Evolutionary conservation across 2,113 vertebrate species (phyloP).

Genomic region (rat (Rattus norvegicus)): DNA sequence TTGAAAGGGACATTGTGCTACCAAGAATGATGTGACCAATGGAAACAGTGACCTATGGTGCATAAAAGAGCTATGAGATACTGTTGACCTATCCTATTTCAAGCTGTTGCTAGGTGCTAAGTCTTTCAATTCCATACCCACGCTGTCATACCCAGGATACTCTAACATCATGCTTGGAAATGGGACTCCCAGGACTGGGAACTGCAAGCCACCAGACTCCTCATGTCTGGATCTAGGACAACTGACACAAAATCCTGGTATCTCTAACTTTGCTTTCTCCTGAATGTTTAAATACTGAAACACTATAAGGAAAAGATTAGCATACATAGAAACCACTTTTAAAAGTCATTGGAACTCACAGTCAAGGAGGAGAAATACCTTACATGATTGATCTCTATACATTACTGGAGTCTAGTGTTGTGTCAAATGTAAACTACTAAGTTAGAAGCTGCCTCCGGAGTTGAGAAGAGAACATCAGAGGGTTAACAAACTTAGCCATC

Average conservation of each 20-base stretch:
- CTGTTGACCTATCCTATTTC: background rate
- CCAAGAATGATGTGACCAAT: background rate
- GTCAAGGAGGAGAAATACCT: background rate
- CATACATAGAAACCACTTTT: background rate
- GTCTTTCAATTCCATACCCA: background rate
- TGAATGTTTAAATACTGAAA: background rate
- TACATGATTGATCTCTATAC: background rate
- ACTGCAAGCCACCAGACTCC: background rate
- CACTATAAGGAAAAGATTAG: background rate
- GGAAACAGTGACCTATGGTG: background rate
- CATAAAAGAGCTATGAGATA: background rate
- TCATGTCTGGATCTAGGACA: background rate
- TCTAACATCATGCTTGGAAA: background rate
- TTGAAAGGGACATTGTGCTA: background rate
- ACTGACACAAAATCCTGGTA: background rate
- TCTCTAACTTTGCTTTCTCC: background rate
- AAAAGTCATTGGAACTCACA: conserved; percentile 16
- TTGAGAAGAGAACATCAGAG: background rate
- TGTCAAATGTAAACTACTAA: conserved; percentile 34
- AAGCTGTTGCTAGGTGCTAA: background rate
- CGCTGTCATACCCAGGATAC: background rate
- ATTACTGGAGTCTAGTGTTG: background rate
- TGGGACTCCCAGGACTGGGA: background rate
- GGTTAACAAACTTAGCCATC: background rate
- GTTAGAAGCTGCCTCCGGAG: background rate